Evolutionary conservation across 2,888 invertebrate genomes (phyloP).

Genomic region (Hymenopus coronatus): DNA sequence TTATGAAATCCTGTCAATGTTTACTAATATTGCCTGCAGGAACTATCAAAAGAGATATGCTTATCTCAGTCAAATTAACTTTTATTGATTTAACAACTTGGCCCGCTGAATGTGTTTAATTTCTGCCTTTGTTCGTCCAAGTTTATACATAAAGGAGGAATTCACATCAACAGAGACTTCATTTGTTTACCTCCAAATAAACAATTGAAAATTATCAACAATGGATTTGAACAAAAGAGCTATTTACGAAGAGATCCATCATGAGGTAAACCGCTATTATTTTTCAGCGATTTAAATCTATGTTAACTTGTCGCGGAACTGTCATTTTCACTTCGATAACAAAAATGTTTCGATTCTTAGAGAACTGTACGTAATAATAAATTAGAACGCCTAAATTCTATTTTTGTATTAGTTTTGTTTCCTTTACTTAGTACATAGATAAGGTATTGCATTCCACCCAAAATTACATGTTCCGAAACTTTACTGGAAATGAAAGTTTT

Average conservation of each 20-base stretch:
- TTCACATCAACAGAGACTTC: neutral
- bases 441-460: too few relatives aligned
- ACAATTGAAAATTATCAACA: neutral
- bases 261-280: neutral
- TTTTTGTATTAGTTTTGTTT: too few relatives aligned
- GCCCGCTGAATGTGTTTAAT: neutral
- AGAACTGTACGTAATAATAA: too few relatives aligned
- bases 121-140: neutral
- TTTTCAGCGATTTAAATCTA: too few relatives aligned
- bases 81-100: neutral
- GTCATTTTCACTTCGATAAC: too few relatives aligned
- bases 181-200: neutral
- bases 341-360: too few relatives aligned
- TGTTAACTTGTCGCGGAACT: too few relatives aligned
- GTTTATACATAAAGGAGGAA: neutral
- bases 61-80: neutral
- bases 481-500: too few relatives aligned
- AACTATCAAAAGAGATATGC: neutral
- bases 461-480: too few relatives aligned
- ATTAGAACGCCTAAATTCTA: too few relatives aligned
- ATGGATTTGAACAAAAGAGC: neutral
- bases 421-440: too few relatives aligned
- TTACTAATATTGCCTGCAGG: neutral
- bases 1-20: neutral
- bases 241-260: neutral